These are phyloP conservation scores for Orthonychiurus folsomi DNA, from an alignment of 2,888 invertebrate species.

Conservation along the genomic window DNA sequence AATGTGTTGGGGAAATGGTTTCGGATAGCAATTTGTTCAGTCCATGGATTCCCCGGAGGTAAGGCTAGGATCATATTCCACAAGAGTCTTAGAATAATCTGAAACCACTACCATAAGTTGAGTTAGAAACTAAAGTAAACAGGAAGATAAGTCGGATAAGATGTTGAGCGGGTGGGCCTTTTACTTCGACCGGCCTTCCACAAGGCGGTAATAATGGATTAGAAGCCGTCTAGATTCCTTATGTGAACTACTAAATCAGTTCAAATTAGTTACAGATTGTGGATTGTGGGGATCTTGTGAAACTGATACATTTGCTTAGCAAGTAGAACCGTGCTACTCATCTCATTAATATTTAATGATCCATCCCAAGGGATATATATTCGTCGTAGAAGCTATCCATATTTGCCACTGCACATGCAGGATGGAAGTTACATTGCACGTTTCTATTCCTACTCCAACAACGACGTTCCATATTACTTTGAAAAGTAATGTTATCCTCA, in stretches of 20 bases:
- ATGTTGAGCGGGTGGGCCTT: background rate
- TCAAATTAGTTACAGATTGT: background rate
- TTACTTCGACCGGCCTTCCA: background rate
- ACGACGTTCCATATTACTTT: too few relatives aligned
- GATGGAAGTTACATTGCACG: too few relatives aligned
- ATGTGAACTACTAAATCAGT: background rate
- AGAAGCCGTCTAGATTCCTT: background rate
- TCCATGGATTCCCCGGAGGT: background rate
- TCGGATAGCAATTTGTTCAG: background rate
- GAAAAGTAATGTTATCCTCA: too few relatives aligned
- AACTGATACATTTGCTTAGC: background rate
- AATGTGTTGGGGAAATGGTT: background rate
- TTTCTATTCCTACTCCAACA: too few relatives aligned
- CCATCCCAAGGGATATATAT: background rate
- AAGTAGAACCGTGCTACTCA: background rate
- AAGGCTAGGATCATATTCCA: background rate
- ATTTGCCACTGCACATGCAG: too few relatives aligned
- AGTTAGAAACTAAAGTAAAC: background rate
- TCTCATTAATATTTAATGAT: background rate
- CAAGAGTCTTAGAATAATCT: background rate
- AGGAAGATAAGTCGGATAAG: background rate
- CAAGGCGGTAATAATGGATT: too few relatives aligned
- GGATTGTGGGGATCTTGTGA: background rate
- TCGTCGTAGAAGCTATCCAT: too few relatives aligned
- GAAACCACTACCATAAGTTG: too few relatives aligned